These are phyloP conservation scores for Epirrhoe tristata DNA, from an alignment of 2,888 invertebrate species.

Conservation along the genomic window DNA sequence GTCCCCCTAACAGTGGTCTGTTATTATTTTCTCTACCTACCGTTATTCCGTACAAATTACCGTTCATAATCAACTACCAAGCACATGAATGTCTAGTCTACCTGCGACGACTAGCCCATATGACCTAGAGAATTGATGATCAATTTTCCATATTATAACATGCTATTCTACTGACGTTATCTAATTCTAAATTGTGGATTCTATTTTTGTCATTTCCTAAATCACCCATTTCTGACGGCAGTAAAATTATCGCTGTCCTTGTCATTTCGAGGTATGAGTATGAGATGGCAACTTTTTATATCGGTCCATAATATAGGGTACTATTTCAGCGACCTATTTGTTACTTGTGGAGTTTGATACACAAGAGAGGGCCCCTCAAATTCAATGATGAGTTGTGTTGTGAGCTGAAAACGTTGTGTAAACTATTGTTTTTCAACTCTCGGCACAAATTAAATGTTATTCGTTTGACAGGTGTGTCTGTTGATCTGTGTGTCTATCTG, in stretches of 20 bases:
- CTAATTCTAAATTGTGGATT: not conserved
- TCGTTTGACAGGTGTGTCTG: no score
- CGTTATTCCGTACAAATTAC: not conserved
- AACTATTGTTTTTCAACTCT: not conserved
- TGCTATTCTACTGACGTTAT: constrained; percentile 2
- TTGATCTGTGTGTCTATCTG: no score
- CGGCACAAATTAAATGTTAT: no score
- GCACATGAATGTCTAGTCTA: not conserved
- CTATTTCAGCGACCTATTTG: constrained; percentile 1
- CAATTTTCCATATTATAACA: constrained; percentile 3
- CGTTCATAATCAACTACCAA: not conserved
- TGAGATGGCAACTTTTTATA: no score
- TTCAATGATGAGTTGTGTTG: not conserved
- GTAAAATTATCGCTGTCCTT: no score
- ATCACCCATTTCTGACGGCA: no score
- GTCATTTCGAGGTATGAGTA: no score
- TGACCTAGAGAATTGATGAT: constrained; percentile 14
- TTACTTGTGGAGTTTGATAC: not conserved
- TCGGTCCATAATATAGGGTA: not conserved
- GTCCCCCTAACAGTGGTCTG: not conserved
- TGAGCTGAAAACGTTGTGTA: not conserved
- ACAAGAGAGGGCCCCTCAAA: constrained; percentile 1
- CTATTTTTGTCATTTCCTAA: no score
- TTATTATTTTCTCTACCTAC: not conserved
- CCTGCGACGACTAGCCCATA: constrained; percentile 1